phyloP scores from a whole-genome alignment of 2,888 invertebrate species.

The Rotaria socialis region DNA sequence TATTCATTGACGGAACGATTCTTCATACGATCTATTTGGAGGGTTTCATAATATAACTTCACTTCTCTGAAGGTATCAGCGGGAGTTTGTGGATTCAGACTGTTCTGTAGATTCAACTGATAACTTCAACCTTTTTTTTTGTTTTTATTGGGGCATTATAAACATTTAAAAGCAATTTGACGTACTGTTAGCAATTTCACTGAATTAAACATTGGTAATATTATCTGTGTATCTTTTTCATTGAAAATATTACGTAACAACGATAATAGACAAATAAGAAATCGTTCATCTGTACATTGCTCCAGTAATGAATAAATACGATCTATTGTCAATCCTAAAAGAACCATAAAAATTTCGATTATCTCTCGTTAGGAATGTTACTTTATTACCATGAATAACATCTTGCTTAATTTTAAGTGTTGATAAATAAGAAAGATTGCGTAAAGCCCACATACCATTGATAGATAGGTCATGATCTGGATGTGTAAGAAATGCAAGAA shows the following conservation, averaged over 20 bases:
- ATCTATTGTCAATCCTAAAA: neutral
- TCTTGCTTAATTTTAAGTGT: slow-evolving; percentile 20
- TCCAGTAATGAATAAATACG: neutral
- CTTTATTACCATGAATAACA: neutral
- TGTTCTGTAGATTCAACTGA: too few relatives aligned
- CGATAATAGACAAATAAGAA: neutral
- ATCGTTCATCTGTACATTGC: slow-evolving; percentile 33
- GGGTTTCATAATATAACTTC: too few relatives aligned
- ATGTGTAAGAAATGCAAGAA: neutral
- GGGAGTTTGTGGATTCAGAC: too few relatives aligned
- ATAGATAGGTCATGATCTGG: slow-evolving; percentile 17
- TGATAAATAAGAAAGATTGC: slow-evolving; percentile 14
- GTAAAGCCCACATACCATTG: neutral
- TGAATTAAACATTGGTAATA: slow-evolving; percentile 21
- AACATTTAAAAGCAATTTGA: too few relatives aligned
- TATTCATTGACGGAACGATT: too few relatives aligned
- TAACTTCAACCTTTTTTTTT: too few relatives aligned
- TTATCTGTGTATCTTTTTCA: slow-evolving; percentile 8
- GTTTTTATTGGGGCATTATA: too few relatives aligned
- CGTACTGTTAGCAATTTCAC: neutral
- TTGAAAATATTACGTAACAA: slow-evolving; percentile 20
- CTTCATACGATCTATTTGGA: too few relatives aligned
- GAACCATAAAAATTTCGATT: neutral
- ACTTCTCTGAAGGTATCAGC: too few relatives aligned
- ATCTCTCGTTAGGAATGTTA: neutral